phyloP scores from a whole-genome alignment of 2,113 vertebrate genomes.

The Pardalotus punctatus region DNA sequence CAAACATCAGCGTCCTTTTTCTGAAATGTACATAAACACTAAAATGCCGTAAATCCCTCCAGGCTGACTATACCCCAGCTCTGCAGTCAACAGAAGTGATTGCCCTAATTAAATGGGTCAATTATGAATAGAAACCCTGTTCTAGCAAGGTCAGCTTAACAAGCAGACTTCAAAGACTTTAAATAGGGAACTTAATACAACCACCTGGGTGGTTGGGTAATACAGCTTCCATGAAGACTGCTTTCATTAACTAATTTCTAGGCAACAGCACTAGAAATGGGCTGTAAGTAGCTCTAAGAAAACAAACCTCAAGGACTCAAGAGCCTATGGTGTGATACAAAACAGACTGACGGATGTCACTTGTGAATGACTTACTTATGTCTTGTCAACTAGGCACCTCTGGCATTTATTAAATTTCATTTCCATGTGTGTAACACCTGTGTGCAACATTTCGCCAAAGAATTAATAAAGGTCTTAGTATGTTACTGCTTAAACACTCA shows the following conservation, averaged over 20 bases:
- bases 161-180: conserved; percentile 9
- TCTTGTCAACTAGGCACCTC: neutral
- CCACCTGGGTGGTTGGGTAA: neutral
- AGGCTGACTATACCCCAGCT: neutral
- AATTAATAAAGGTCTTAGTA: neutral
- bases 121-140: neutral
- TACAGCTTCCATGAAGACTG: neutral
- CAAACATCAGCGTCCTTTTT: neutral
- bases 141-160: neutral
- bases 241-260: conserved; percentile 25
- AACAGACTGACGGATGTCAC: neutral
- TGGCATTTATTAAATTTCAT: conserved; percentile 41
- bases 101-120: neutral
- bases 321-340: neutral
- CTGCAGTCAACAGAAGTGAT: neutral
- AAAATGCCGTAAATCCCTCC: neutral
- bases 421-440: neutral
- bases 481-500: neutral
- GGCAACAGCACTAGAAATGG: conserved; percentile 35
- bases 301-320: conserved; percentile 1
- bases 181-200: conserved; percentile 31
- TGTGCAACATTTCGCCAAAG: neutral
- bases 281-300: conserved; percentile 26
- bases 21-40: neutral
- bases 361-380: conserved; percentile 41